phyloP scores from a whole-genome alignment of 2,888 invertebrate species.

The Drosophila affinis region DNA sequence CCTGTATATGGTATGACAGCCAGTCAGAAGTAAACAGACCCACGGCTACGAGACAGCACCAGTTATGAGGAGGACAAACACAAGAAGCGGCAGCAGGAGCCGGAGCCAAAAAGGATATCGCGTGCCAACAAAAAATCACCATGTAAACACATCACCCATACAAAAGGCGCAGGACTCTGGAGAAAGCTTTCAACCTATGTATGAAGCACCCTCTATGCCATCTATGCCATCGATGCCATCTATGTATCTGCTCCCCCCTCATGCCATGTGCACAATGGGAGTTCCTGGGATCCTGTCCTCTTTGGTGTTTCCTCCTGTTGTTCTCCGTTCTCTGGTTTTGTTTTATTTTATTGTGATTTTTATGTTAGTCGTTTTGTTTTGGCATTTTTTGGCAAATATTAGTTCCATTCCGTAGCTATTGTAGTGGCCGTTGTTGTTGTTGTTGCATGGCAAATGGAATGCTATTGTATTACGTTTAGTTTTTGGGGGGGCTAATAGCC shows the following conservation, averaged over 20 bases:
- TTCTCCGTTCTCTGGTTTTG: constrained; percentile 36
- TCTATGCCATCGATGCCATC: background rate
- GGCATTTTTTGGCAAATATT: constrained; percentile 72
- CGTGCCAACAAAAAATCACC: constrained; percentile 75
- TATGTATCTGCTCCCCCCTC: background rate
- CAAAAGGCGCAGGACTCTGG: constrained; percentile 25
- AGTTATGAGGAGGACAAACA: constrained; percentile 29
- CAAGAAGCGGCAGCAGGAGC: constrained; percentile 43
- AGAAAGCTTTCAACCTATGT: constrained; percentile 61
- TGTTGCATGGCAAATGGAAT: constrained; percentile 49
- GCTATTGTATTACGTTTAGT: constrained; percentile 41
- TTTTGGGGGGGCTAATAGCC: constrained; percentile 30
- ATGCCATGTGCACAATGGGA: constrained; percentile 35
- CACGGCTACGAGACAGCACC: background rate
- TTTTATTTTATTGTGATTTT: constrained; percentile 71
- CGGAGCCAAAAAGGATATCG: constrained; percentile 73
- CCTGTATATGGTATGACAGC: constrained; percentile 43
- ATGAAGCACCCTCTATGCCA: constrained; percentile 3
- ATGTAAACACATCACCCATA: constrained; percentile 58
- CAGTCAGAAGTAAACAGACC: constrained; percentile 51
- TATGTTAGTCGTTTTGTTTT: constrained; percentile 61
- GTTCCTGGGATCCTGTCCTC: constrained; percentile 6
- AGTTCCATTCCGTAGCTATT: constrained; percentile 52
- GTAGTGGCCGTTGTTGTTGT: background rate
- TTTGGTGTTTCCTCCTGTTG: constrained; percentile 16